These are phyloP conservation scores for Cephus cinctus DNA, from an alignment of 1,140 invertebrate genomes.

Conservation along the genomic window DNA sequence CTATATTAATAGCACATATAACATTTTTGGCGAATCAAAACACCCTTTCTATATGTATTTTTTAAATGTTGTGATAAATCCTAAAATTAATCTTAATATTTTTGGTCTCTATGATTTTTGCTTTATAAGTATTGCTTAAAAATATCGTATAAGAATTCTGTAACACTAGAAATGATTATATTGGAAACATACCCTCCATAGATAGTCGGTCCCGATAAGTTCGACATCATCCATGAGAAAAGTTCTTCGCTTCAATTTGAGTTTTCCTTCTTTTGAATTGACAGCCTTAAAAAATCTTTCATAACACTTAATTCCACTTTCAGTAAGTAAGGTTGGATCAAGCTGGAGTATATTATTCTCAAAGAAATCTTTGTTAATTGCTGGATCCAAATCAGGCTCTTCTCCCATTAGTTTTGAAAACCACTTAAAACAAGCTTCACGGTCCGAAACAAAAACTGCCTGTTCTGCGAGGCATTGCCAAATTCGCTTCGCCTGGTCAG, in stretches of 20 bases:
- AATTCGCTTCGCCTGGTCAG: constrained; percentile 95
- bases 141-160: constrained; percentile 1
- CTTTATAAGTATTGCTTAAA: no score
- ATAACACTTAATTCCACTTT: constrained; percentile 95
- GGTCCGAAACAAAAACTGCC: constrained; percentile 86
- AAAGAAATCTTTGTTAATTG: constrained; percentile 96
- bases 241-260: constrained; percentile 82
- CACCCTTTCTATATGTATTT: constrained; percentile 2
- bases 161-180: constrained; percentile 9
- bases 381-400: constrained; percentile 94
- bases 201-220: constrained; percentile 93
- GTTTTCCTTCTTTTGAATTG: constrained; percentile 92
- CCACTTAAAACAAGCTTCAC: constrained; percentile 98
- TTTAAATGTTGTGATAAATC: neutral
- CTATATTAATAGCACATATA: constrained; percentile 5
- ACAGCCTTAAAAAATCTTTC: constrained; percentile 96
- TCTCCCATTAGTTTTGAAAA: constrained; percentile 99
- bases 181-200: constrained; percentile 87
- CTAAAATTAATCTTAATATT: neutral
- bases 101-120: no score
- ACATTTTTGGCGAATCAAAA: no score
- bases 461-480: constrained; percentile 95
- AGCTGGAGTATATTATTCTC: constrained; percentile 92
- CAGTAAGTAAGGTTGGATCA: constrained; percentile 87
- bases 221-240: constrained; percentile 83